Evolutionary conservation across 2,797 vertebrate genomes (phyloP), one percentile per base, ranked within the genome.

Genomic region (Liparis tanakae): DNA sequence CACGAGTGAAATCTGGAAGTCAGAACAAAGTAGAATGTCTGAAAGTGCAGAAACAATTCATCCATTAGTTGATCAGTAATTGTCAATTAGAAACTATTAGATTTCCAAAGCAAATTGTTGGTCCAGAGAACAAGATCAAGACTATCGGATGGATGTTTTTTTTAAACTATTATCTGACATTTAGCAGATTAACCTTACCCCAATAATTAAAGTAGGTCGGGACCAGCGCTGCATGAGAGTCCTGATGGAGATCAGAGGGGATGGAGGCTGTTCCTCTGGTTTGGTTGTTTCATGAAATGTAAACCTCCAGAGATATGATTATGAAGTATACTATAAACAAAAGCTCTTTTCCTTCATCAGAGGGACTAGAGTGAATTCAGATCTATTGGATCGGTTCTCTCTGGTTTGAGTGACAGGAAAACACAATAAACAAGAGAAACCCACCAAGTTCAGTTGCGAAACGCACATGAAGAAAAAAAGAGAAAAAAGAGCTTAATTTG

Each of bases 321-420:
- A 55, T 13, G 50, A 25, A 51, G 61, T 5, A 64, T 13, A 55
- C n/a, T 50, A 3, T 13, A 18, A 51, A 33, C 10, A 15, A 51
- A 66, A 67, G n/a, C 10, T 18, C 25, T 72, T 54, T 39, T 57
- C 34, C 57, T 63, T 67, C 25, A 13, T 9, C 33, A 60, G 44
- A 60, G 36, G 59, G 37, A 67, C 37, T 44, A 57, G 39, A 59
- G 30, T 25, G 4, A 57, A 44, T 17, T 67, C 10, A 69, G 61
- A 61, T 12, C 9, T 44, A 60, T 22, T 44, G 17, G 5, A 58
- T 20, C 8, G 4, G 7, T 30, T 64, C 67, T 61, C 6, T 10
- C 44, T 58, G 44, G 33, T 66, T 70, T 78, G 59, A 54, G 17
- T 37, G 46, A 64, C 33, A 67, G 54, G 5, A 74, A 72, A 74